Percentiles rank a stretch among this genome's conserved stretches.
Conservation (phyloP, 1,140 invertebrate species). For the Penaeus vannamei region DNA sequence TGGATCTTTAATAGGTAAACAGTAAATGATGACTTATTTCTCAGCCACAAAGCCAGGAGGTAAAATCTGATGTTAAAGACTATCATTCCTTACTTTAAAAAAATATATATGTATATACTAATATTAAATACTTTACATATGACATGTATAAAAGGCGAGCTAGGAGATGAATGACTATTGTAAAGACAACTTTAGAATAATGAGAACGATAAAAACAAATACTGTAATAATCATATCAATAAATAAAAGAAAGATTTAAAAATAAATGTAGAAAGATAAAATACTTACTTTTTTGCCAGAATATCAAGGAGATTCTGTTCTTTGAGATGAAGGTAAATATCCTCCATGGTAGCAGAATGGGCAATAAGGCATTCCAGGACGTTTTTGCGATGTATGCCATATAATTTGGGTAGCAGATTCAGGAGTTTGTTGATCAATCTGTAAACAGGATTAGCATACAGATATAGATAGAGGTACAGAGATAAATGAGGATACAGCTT, state of each 20-base stretch:
- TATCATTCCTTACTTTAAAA: too few species aligned
- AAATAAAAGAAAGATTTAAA: too few species aligned
- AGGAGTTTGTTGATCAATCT: slow-evolving; percentile 62
- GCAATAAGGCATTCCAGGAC: slow-evolving; percentile 74
- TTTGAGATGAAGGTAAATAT: slow-evolving; percentile 63
- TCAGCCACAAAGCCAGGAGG: too few species aligned
- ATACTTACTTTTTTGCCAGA: slow-evolving; percentile 42
- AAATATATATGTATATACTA: too few species aligned
- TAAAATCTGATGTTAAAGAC: too few species aligned
- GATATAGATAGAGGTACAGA: too few species aligned
- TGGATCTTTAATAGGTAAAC: too few species aligned
- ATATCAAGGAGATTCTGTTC: slow-evolving; percentile 59
- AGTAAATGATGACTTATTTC: too few species aligned
- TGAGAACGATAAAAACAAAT: neutral
- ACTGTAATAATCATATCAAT: neutral
- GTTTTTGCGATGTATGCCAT: slow-evolving; percentile 70
- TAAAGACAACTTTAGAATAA: neutral
- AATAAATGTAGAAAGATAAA: slow-evolving; percentile 65
- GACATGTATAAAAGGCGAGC: too few species aligned
- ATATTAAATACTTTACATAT: too few species aligned
- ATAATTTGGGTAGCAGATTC: slow-evolving; percentile 67
- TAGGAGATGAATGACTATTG: neutral
- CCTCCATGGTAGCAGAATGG: slow-evolving; percentile 70
- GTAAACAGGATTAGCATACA: neutral
- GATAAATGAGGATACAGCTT: neutral